A percentile compares a stretch with the other conserved stretches of the same genome.
These are phyloP conservation scores for Naso thynnoides DNA, from an alignment of 2,797 vertebrate species.

Conservation along the genomic window DNA sequence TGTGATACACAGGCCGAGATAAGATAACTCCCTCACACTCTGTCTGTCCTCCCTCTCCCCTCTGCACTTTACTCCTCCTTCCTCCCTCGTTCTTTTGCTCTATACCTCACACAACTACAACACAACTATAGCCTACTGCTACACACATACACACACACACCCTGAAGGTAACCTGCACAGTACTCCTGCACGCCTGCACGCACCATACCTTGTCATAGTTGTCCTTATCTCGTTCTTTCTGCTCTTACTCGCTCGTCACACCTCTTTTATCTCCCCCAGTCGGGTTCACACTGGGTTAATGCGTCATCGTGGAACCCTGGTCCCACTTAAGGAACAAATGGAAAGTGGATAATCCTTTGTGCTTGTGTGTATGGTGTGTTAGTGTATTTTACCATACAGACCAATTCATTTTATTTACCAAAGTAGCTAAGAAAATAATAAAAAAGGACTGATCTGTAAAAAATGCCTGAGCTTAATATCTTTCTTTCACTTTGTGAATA, in stretches of 20 bases:
- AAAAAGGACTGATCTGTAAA: not conserved
- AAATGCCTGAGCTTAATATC: not conserved
- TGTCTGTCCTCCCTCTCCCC: slow-evolving; percentile 57
- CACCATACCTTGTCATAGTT: slow-evolving; percentile 64
- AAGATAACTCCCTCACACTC: slow-evolving; percentile 70
- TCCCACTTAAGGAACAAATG: slow-evolving; percentile 3
- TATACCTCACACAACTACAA: slow-evolving; percentile 30
- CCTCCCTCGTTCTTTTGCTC: slow-evolving; percentile 16
- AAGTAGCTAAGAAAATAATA: not conserved
- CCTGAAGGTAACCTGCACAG: slow-evolving; percentile 23
- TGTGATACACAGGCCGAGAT: slow-evolving; percentile 67
- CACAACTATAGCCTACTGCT: too few species aligned
- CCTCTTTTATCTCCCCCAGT: slow-evolving; percentile 41
- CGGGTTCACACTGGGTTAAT: slow-evolving; percentile 54
- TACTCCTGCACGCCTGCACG: slow-evolving; percentile 31
- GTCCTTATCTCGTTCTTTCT: slow-evolving; percentile 58
- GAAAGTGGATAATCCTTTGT: not conserved
- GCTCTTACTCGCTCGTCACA: slow-evolving; percentile 58
- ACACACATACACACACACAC: too few species aligned
- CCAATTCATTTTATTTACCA: not conserved
- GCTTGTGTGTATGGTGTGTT: not conserved
- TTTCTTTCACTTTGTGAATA: not conserved
- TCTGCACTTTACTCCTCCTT: slow-evolving; percentile 52
- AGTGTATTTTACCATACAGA: not conserved
- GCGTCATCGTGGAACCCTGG: slow-evolving; percentile 30